Percentiles rank a stretch among this genome's conserved stretches.
Conservation (phyloP, 1,140 invertebrate species). For the silkworm (Bombyx mori) region DNA sequence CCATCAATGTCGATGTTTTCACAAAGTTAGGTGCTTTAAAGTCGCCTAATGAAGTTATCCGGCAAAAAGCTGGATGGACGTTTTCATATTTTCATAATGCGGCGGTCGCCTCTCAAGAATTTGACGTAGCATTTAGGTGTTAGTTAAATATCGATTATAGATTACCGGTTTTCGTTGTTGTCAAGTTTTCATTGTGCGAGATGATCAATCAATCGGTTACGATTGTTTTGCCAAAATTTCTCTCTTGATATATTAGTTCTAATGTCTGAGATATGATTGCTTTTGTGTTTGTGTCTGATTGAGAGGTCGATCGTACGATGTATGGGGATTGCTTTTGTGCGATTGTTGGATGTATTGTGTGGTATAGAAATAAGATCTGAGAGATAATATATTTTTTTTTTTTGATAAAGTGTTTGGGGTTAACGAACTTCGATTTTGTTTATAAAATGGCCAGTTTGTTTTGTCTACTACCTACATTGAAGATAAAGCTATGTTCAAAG, state of each 20-base stretch:
- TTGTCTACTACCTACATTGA: too few species aligned
- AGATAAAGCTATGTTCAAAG: too few species aligned
- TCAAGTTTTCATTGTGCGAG: constrained; percentile 8
- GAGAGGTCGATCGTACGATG: not conserved
- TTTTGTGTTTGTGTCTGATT: constrained; percentile 5
- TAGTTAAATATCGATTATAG: constrained; percentile 27
- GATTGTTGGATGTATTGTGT: too few species aligned
- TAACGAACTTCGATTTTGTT: too few species aligned
- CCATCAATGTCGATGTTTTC: constrained; percentile 39
- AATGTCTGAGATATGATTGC: constrained; percentile 3
- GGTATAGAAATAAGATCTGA: too few species aligned
- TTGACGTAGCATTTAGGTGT: constrained; percentile 19
- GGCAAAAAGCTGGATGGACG: constrained; percentile 23
- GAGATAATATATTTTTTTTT: too few species aligned
- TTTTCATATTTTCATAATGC: constrained; percentile 23
- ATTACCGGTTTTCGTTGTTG: constrained; percentile 23
- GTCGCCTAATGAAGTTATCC: constrained; percentile 43
- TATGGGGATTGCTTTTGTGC: not conserved
- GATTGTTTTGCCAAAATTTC: constrained; percentile 7
- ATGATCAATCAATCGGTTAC: constrained; percentile 15
- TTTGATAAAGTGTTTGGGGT: too few species aligned
- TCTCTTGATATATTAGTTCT: constrained; percentile 2
- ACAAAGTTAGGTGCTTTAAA: constrained; percentile 34
- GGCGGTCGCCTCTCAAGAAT: constrained; percentile 9
- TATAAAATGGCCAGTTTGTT: too few species aligned